Conservation (phyloP, 2,797 vertebrate species). For the Leptatherina wallacei region DNA sequence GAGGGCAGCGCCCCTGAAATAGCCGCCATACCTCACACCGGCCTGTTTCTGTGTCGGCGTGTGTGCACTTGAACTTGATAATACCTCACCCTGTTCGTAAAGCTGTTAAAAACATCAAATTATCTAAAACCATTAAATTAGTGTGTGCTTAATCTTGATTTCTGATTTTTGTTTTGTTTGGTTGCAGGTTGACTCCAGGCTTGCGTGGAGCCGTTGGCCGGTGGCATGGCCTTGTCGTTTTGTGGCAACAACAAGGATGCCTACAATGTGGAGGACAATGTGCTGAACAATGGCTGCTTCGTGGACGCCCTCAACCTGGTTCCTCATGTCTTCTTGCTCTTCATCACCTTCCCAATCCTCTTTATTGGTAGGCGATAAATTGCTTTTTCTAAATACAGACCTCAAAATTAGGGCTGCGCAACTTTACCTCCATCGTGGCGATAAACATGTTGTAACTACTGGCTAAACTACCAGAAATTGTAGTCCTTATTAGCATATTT, state of each 20-base stretch:
- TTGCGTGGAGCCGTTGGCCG: slow-evolving; percentile 32
- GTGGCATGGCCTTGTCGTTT: slow-evolving; percentile 89
- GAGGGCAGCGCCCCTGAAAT: slow-evolving; percentile 17
- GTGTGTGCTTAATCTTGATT: too few relatives aligned
- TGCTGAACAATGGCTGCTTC: slow-evolving; percentile 94
- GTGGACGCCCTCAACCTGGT: slow-evolving; percentile 97
- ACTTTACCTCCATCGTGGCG: too few relatives aligned
- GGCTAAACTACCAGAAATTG: too few relatives aligned
- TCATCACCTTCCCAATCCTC: slow-evolving; percentile 98
- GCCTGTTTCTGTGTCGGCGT: not conserved
- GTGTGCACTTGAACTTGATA: slow-evolving; percentile 17
- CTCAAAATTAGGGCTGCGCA: too few relatives aligned
- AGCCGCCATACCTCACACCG: slow-evolving; percentile 22
- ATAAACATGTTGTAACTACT: too few relatives aligned
- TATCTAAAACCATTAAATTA: too few relatives aligned
- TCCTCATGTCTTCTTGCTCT: slow-evolving; percentile 96
- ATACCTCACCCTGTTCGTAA: slow-evolving; percentile 1
- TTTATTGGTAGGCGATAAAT: slow-evolving; percentile 90
- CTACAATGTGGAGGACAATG: slow-evolving; percentile 88
- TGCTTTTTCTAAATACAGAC: too few relatives aligned
- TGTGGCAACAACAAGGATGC: slow-evolving; percentile 87
- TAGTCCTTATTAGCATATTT: too few relatives aligned
- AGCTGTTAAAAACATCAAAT: not conserved
- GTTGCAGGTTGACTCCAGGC: slow-evolving; percentile 43
- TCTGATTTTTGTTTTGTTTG: not conserved